phyloP scores from a whole-genome alignment of 2,888 invertebrate genomes.

The Pelosia muscerda region DNA sequence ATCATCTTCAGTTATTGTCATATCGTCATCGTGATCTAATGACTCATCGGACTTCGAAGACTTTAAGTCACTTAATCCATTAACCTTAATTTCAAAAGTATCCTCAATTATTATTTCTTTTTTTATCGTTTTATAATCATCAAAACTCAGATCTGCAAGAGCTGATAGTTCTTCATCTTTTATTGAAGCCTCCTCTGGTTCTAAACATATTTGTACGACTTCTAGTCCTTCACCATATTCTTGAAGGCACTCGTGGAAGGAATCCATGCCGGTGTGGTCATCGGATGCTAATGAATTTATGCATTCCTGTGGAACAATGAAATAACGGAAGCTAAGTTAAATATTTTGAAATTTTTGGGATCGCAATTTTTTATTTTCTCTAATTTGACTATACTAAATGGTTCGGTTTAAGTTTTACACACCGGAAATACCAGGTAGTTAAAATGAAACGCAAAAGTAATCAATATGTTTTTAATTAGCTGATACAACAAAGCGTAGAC shows the following conservation, averaged over 20 bases:
- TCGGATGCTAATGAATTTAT: slow-evolving; percentile 87
- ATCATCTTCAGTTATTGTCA: slow-evolving; percentile 84
- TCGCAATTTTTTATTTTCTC: no score
- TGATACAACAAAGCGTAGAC: slow-evolving; percentile 73
- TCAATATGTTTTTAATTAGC: slow-evolving; percentile 61
- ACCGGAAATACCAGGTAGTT: background rate
- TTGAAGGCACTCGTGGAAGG: slow-evolving; percentile 89
- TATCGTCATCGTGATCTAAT: slow-evolving; percentile 79
- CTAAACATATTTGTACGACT: slow-evolving; percentile 88
- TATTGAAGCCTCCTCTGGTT: slow-evolving; percentile 86
- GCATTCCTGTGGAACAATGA: slow-evolving; percentile 75
- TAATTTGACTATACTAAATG: background rate
- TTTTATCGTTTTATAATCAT: slow-evolving; percentile 69
- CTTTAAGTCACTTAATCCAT: slow-evolving; percentile 70
- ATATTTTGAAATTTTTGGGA: no score
- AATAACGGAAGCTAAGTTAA: background rate
- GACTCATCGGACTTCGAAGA: slow-evolving; percentile 80
- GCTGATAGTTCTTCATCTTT: slow-evolving; percentile 83
- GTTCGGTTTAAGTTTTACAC: background rate
- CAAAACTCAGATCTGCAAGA: slow-evolving; percentile 78
- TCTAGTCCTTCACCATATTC: slow-evolving; percentile 89
- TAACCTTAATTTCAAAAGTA: slow-evolving; percentile 62
- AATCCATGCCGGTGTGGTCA: slow-evolving; percentile 88
- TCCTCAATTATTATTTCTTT: slow-evolving; percentile 56
- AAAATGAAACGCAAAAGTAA: slow-evolving; percentile 46